Evolutionary conservation across 1,140 invertebrate genomes (phyloP).

Genomic region (Bombus consobrinus): DNA sequence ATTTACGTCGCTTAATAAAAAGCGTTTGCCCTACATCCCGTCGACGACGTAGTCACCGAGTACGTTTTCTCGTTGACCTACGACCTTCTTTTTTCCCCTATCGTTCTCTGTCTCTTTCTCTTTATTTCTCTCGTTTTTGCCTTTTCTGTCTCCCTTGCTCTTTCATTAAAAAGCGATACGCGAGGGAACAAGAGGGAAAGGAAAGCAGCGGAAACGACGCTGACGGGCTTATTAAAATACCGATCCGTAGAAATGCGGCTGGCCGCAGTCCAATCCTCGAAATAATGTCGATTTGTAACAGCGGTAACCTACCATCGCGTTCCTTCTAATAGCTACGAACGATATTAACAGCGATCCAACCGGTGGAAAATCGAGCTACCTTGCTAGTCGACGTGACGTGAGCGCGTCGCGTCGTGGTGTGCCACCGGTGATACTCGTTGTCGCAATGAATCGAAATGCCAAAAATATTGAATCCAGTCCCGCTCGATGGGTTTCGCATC

Average conservation of each 20-base stretch:
- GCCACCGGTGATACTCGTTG: too few relatives aligned
- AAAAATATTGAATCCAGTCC: neutral
- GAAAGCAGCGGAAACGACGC: neutral
- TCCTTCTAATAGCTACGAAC: slow-evolving; percentile 17
- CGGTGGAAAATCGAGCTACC: neutral
- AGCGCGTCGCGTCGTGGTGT: neutral
- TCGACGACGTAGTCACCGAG: neutral
- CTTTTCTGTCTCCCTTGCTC: neutral
- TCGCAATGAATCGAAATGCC: neutral
- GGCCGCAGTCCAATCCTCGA: slow-evolving; percentile 59
- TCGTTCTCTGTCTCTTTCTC: too few relatives aligned
- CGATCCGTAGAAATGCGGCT: slow-evolving; percentile 58
- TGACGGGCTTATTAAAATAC: slow-evolving; percentile 63
- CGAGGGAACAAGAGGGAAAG: neutral
- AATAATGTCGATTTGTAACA: slow-evolving; percentile 63
- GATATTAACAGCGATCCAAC: slow-evolving; percentile 30
- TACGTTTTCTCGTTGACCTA: slow-evolving; percentile 1
- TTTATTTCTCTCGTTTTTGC: too few relatives aligned
- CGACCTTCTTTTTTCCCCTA: slow-evolving; percentile 2
- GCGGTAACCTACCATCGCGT: neutral
- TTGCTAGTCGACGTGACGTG: slow-evolving; percentile 11
- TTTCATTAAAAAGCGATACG: slow-evolving; percentile 24
- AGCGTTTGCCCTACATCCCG: neutral
- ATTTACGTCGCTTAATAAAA: slow-evolving; percentile 44
- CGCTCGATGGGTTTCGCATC: neutral